Percentiles rank a stretch among this genome's conserved stretches.
Evolutionary conservation across 2,888 invertebrate species (phyloP).

Genomic region (Caprella mutica): DNA sequence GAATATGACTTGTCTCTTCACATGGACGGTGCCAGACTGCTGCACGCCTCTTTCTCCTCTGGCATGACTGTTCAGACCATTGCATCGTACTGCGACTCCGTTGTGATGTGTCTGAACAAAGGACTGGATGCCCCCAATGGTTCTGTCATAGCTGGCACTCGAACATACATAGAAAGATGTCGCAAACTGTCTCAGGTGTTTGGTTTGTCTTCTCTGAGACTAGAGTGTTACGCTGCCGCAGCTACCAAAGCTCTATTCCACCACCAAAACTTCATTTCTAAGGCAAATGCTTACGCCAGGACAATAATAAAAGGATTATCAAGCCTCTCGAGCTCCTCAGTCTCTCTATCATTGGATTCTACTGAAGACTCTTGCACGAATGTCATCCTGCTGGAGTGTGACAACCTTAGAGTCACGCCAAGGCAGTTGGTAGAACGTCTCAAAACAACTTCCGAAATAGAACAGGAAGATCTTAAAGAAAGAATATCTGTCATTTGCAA

Average conservation of each 20-base stretch:
- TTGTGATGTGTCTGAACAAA: slow-evolving; percentile 2
- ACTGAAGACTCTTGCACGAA: too few relatives aligned
- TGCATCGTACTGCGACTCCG: background rate
- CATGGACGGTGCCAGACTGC: slow-evolving; percentile 1
- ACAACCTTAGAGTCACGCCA: background rate
- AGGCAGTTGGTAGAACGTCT: background rate
- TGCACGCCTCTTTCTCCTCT: slow-evolving; percentile 1
- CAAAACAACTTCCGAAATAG: too few relatives aligned
- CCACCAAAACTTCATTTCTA: too few relatives aligned
- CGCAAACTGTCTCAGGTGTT: background rate
- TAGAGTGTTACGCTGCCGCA: too few relatives aligned
- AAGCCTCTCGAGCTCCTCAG: too few relatives aligned
- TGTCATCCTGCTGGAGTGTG: slow-evolving; percentile 3
- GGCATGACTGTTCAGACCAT: background rate
- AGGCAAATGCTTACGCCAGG: too few relatives aligned
- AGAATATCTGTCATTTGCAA: too few relatives aligned
- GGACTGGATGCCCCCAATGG: slow-evolving; percentile 4
- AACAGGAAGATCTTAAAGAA: too few relatives aligned
- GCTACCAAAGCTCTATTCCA: too few relatives aligned
- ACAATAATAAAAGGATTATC: too few relatives aligned
- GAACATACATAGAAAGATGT: background rate
- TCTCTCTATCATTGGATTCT: too few relatives aligned
- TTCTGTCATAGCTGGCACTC: slow-evolving; percentile 1
- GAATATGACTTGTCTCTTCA: background rate
- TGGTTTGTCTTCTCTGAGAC: background rate